These are phyloP conservation scores for Aplysia californica DNA, from an alignment of 1,140 invertebrate genomes.

Conservation along the genomic window DNA sequence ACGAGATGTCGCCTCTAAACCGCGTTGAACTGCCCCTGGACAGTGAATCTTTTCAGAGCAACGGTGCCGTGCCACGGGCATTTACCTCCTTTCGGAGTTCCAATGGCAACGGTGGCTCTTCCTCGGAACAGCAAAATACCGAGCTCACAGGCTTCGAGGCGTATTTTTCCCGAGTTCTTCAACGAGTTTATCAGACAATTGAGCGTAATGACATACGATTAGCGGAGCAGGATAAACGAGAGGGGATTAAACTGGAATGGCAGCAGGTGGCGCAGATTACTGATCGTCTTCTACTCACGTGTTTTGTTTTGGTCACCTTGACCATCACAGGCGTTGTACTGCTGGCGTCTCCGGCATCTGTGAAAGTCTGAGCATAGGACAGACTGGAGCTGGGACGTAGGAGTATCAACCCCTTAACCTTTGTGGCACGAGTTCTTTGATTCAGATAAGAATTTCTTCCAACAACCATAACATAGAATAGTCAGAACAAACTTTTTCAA, in stretches of 20 bases:
- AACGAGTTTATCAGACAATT: constrained; percentile 78
- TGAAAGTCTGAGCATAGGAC: constrained; percentile 19
- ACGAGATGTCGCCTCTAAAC: not conserved
- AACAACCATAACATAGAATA: too few relatives aligned
- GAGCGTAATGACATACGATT: constrained; percentile 78
- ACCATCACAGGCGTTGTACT: constrained; percentile 40
- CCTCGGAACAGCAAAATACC: constrained; percentile 19
- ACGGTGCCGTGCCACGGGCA: constrained; percentile 17
- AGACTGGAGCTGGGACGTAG: too few relatives aligned
- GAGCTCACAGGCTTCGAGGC: constrained; percentile 66
- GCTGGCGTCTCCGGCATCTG: constrained; percentile 29
- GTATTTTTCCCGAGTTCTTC: constrained; percentile 75
- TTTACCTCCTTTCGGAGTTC: constrained; percentile 8
- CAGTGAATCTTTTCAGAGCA: constrained; percentile 1
- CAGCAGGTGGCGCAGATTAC: constrained; percentile 81
- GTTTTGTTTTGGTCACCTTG: constrained; percentile 66
- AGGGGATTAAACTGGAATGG: constrained; percentile 79
- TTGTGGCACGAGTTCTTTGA: too few relatives aligned
- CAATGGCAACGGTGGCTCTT: constrained; percentile 3
- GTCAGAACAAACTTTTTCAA: too few relatives aligned
- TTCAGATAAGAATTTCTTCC: too few relatives aligned
- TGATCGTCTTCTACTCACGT: constrained; percentile 75
- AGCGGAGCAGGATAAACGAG: constrained; percentile 76
- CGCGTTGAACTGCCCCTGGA: constrained; percentile 26
- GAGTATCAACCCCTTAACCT: too few relatives aligned